Conservation (phyloP, 2,113 vertebrate species). For the Mustela nigripes region DNA sequence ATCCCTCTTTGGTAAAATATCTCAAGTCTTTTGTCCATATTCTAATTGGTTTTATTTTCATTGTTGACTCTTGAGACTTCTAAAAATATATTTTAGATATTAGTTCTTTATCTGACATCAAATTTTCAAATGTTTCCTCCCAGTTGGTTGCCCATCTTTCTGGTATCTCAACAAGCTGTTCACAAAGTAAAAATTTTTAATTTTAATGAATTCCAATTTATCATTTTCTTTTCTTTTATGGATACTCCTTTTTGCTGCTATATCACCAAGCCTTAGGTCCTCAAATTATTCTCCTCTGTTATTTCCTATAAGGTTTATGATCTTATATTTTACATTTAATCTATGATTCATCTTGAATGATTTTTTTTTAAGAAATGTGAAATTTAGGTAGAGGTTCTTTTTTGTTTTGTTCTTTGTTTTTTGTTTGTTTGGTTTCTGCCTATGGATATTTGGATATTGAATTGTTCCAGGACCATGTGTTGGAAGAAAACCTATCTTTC, state of each 20-base stretch:
- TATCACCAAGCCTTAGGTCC: not conserved
- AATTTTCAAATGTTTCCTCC: not conserved
- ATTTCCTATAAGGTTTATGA: not conserved
- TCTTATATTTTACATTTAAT: not conserved
- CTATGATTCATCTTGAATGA: not conserved
- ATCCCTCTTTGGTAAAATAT: not conserved
- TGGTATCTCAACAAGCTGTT: not conserved
- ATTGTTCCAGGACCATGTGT: not conserved
- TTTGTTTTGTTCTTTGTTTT: not conserved
- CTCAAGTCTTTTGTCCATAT: not conserved
- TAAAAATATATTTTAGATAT: not conserved
- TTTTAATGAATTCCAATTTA: not conserved
- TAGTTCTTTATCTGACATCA: not conserved
- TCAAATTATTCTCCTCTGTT: not conserved
- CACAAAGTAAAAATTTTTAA: not conserved
- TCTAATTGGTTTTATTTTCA: not conserved
- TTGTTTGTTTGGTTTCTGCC: not conserved
- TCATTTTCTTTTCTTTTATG: not conserved
- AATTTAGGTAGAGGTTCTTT: not conserved
- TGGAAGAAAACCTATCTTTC: not conserved
- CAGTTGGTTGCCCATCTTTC: not conserved
- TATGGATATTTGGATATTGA: not conserved
- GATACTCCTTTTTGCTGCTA: not conserved
- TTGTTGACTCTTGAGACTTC: not conserved
- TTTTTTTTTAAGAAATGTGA: not conserved